Evolutionary conservation across 2,888 invertebrate genomes (phyloP).

Genomic region (Hypsopygia costalis): DNA sequence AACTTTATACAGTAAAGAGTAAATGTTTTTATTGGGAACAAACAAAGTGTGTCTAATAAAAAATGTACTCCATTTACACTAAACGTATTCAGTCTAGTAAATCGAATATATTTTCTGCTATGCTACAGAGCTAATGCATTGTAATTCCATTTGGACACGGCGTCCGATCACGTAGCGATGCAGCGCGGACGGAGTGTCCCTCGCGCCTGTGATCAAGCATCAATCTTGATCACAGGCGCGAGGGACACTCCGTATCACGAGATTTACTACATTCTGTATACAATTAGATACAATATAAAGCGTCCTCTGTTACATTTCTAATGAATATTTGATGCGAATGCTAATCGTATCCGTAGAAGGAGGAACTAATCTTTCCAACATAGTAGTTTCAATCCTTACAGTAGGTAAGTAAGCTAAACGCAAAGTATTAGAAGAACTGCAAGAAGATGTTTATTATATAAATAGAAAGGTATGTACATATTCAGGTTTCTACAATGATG

Average conservation of each 20-base stretch:
- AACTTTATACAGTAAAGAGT: too few relatives aligned
- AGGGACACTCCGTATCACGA: constrained; percentile 16
- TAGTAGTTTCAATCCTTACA: too few relatives aligned
- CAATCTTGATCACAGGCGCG: constrained; percentile 35
- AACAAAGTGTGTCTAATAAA: too few relatives aligned
- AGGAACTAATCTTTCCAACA: too few relatives aligned
- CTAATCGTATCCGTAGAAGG: constrained; percentile 5
- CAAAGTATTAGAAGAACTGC: too few relatives aligned
- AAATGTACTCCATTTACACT: too few relatives aligned
- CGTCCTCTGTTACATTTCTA: background rate
- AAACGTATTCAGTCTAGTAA: too few relatives aligned
- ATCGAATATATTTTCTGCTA: background rate
- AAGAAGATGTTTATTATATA: too few relatives aligned
- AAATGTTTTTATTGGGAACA: too few relatives aligned
- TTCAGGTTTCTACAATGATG: too few relatives aligned
- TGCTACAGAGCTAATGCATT: constrained; percentile 3
- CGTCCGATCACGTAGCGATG: constrained; percentile 7
- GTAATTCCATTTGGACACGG: constrained; percentile 7
- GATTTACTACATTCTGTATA: constrained; percentile 5
- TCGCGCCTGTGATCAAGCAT: constrained; percentile 56
- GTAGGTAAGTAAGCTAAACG: too few relatives aligned
- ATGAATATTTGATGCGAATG: constrained; percentile 6
- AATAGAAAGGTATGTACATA: too few relatives aligned
- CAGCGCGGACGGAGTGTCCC: constrained; percentile 7
- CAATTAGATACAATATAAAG: background rate